These are phyloP conservation scores for Caenorhabditis sp. DNA, from an alignment of 2,888 invertebrate species.

Conservation along the genomic window DNA sequence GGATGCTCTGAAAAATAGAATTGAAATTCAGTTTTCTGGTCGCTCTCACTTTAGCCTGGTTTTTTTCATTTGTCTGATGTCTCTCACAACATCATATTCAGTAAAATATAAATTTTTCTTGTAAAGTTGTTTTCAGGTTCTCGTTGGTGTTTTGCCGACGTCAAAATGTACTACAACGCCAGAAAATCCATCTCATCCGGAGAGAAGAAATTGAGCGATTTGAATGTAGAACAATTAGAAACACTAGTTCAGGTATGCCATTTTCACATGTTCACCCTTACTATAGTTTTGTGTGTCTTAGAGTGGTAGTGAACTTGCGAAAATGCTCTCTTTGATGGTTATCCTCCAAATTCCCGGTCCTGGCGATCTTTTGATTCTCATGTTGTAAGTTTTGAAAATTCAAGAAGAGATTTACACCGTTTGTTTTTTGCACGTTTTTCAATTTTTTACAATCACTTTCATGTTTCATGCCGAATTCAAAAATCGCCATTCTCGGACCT, in stretches of 20 bases:
- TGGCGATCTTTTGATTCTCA: constrained; percentile 50
- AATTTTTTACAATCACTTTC: background rate
- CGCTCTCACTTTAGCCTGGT: too few species aligned
- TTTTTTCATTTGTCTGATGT: too few species aligned
- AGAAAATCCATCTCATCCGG: constrained; percentile 38
- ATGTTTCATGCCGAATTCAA: background rate
- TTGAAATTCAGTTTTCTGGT: too few species aligned
- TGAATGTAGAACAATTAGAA: constrained; percentile 75
- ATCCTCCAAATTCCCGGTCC: constrained; percentile 60
- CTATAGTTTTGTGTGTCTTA: constrained; percentile 15
- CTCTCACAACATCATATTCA: too few species aligned
- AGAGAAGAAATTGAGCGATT: constrained; percentile 46
- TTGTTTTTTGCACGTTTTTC: constrained; percentile 1
- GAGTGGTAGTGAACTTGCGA: constrained; percentile 54
- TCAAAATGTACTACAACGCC: constrained; percentile 58
- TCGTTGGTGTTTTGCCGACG: constrained; percentile 61
- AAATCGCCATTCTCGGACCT: background rate
- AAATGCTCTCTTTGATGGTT: constrained; percentile 52
- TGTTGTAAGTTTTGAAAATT: constrained; percentile 44
- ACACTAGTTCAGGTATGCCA: constrained; percentile 74
- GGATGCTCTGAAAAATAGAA: too few species aligned
- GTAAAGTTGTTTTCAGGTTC: constrained; percentile 54
- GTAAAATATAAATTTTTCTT: too few species aligned
- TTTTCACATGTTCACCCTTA: background rate
- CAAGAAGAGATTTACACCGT: background rate